Percentiles rank a stretch among this genome's conserved stretches.
These are phyloP conservation scores for Gallinago solitaria DNA, from an alignment of 2,797 vertebrate genomes.

Conservation along the genomic window DNA sequence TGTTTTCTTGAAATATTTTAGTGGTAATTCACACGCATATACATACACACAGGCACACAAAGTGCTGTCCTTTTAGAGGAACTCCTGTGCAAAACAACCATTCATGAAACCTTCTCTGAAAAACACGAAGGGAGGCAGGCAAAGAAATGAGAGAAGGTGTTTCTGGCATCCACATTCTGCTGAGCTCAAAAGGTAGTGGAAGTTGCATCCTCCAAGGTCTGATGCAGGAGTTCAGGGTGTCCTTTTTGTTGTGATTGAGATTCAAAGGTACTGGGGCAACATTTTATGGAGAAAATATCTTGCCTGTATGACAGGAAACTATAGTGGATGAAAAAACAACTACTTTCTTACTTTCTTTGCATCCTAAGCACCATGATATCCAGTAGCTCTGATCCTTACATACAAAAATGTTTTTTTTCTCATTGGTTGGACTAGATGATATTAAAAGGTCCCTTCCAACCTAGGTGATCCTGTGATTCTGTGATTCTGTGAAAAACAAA, in stretches of 20 bases:
- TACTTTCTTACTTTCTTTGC: not conserved
- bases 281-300: not conserved
- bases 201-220: not conserved
- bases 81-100: not conserved
- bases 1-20: not conserved
- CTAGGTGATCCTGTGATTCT: no score
- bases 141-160: not conserved
- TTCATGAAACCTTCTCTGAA: not conserved
- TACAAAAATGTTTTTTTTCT: no score
- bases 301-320: not conserved
- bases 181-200: not conserved
- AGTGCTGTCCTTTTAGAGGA: not conserved
- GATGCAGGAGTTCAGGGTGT: not conserved
- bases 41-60: accelerated
- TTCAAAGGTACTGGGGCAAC: not conserved
- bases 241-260: not conserved
- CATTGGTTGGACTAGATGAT: no score
- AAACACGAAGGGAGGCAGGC: not conserved
- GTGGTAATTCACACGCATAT: not conserved
- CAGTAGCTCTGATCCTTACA: not conserved
- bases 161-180: not conserved
- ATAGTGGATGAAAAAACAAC: not conserved
- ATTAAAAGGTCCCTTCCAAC: no score
- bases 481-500: no score
- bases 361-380: not conserved